Base-by-base conservation (phyloP, 2,888 invertebrate genomes). In the Strigamia crassipes region DNA sequence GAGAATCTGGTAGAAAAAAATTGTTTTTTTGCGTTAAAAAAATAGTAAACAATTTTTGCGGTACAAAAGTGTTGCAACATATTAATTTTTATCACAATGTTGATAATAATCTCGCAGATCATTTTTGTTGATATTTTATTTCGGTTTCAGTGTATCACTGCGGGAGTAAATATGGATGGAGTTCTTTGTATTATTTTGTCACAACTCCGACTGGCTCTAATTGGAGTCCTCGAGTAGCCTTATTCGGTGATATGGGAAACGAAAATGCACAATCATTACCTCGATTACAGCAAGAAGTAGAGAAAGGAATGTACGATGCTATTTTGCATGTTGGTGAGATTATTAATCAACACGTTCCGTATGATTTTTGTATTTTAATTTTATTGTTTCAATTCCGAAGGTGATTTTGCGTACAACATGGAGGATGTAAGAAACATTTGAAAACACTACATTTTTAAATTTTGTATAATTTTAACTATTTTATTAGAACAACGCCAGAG, bases 331-430 rank as follows among this genome's bases (percentile, higher is more conserved):
- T 87, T 21, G 87, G 87, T 85, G 31, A 82, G 84, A 31, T 42
- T 42, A 34, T 34, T 34, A 6, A 34, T 34, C 34, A 34, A n/a
- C n/a, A 34, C 34, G 56, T 56, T 18, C 8, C 21, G 3, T 56
- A 18, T 9, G 18, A 23, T 23, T 78, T 78, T 78, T 27, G 1
- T 27, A 78, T 78, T 78, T 78, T 18, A 31, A 31, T 6, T 78
- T 78, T 78, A 18, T 78, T 78, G 15, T 3, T 78, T 31, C 8
- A n/a, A 2, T n/a, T 66, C 2, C 9, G n/a, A 10, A 86, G 86
- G 87, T n/a, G 88, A 88, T 83, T 86, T 88, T 83, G 88, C 88
- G 23, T 88, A 88, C 83, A 85, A 88, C 84, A 85, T 88, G 86
- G 85, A 87, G 61, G 82, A 84, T 9, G 86, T 86, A 80, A 83